Evolutionary conservation across 2,797 vertebrate species (phyloP).

Genomic region (Argyrosomus regius): DNA sequence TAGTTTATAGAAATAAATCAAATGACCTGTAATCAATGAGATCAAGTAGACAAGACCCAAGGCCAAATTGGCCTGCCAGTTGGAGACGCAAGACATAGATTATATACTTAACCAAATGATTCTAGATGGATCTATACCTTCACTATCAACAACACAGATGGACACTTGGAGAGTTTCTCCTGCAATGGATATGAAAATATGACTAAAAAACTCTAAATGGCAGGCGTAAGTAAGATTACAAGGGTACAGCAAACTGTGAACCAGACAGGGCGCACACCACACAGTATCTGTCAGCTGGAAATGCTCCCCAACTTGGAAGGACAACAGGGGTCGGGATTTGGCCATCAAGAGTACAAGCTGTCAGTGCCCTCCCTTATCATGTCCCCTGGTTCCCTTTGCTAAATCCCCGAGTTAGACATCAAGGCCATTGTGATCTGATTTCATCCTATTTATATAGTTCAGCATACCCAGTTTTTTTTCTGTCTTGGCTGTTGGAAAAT

Average conservation of each 20-base stretch:
- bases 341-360: slow-evolving; percentile 86
- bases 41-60: slow-evolving; percentile 26
- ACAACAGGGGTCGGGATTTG: slow-evolving; percentile 86
- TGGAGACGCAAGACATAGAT: slow-evolving; percentile 4
- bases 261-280: slow-evolving; percentile 62
- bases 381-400: slow-evolving; percentile 72
- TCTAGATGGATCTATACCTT: slow-evolving; percentile 26
- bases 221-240: slow-evolving; percentile 42
- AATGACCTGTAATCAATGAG: slow-evolving; percentile 7
- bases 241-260: slow-evolving; percentile 41
- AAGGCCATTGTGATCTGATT: slow-evolving; percentile 81
- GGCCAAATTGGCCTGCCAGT: neutral
- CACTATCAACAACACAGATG: slow-evolving; percentile 35
- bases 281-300: slow-evolving; percentile 79
- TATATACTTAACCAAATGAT: neutral
- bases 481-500: slow-evolving; percentile 38
- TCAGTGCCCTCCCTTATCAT: slow-evolving; percentile 75
- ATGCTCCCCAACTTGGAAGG: slow-evolving; percentile 81
- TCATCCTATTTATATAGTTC: slow-evolving; percentile 77
- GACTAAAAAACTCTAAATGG: slow-evolving; percentile 44
- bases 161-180: slow-evolving; percentile 31
- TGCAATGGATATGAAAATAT: slow-evolving; percentile 32
- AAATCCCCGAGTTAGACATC: slow-evolving; percentile 78
- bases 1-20: slow-evolving; percentile 4
- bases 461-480: slow-evolving; percentile 45